Evolutionary conservation across 2,113 vertebrate genomes (phyloP).

Genomic region (Brienomyrus brachyistius): DNA sequence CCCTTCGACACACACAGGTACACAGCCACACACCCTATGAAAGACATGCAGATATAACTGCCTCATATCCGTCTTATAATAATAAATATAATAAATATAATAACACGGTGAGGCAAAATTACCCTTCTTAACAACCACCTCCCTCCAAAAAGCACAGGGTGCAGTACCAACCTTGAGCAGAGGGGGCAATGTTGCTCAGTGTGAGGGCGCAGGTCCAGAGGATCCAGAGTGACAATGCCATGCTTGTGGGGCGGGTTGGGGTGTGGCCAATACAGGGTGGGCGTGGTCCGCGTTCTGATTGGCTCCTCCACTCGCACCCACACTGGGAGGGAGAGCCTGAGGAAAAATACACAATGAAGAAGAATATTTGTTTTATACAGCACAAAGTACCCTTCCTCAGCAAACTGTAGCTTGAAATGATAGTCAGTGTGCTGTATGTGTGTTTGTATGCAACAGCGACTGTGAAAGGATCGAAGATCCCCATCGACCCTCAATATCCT

Average conservation of each 20-base stretch:
- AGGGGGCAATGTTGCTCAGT: slow-evolving; percentile 23
- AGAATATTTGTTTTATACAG: background rate
- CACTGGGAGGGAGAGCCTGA: slow-evolving; percentile 11
- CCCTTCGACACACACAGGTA: background rate
- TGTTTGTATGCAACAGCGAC: background rate
- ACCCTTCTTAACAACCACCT: background rate
- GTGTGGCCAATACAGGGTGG: background rate
- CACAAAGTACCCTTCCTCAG: background rate
- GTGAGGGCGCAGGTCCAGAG: slow-evolving; percentile 20
- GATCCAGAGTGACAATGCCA: slow-evolving; percentile 24
- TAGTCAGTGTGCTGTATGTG: background rate
- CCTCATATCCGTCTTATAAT: background rate
- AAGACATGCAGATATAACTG: background rate
- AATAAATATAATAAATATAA: too few relatives aligned
- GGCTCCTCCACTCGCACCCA: slow-evolving; percentile 6
- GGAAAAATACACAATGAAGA: background rate
- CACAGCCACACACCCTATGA: background rate
- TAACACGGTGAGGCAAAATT: background rate
- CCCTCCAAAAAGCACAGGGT: background rate
- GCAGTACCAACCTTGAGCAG: slow-evolving; percentile 24
- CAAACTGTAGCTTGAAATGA: background rate
- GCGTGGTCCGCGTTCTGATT: background rate
- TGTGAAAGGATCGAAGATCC: background rate
- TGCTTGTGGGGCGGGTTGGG: background rate
- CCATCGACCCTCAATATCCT: too few relatives aligned